Evolutionary conservation across 2,113 vertebrate species (phyloP).

Genomic region (Aviceda subcristata): DNA sequence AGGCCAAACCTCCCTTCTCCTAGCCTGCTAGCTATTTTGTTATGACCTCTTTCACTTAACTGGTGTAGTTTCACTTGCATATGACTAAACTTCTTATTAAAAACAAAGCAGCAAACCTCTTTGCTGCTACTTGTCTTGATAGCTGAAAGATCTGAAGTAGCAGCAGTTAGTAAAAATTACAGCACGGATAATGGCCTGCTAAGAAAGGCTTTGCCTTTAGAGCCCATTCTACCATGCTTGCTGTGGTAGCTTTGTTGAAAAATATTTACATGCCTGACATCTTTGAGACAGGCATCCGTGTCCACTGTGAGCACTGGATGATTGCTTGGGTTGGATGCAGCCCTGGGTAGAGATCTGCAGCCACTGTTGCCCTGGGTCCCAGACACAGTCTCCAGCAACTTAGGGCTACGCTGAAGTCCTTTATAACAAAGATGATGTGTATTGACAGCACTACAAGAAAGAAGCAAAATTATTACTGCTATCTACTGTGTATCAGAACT

Average conservation of each 20-base stretch:
- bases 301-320: not conserved
- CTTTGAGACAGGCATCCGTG: not conserved
- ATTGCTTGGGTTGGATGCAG: not conserved
- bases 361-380: not conserved
- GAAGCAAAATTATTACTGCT: not conserved
- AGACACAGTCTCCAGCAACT: not conserved
- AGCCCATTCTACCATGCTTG: not conserved
- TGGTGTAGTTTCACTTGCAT: not conserved
- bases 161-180: not conserved
- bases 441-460: not conserved
- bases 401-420: not conserved
- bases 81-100: not conserved
- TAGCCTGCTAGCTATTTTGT: not conserved
- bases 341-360: not conserved
- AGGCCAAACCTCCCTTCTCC: not conserved
- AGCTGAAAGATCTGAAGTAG: not conserved
- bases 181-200: not conserved
- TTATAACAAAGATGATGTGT: not conserved
- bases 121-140: not conserved
- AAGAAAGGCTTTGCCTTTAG: not conserved
- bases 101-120: not conserved
- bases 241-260: not conserved
- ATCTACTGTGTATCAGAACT: not conserved
- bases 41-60: not conserved
- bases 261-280: not conserved